Percentiles rank a stretch among this genome's conserved stretches.
Conservation (phyloP, 2,113 vertebrate species). For the Blennius ocellaris region DNA sequence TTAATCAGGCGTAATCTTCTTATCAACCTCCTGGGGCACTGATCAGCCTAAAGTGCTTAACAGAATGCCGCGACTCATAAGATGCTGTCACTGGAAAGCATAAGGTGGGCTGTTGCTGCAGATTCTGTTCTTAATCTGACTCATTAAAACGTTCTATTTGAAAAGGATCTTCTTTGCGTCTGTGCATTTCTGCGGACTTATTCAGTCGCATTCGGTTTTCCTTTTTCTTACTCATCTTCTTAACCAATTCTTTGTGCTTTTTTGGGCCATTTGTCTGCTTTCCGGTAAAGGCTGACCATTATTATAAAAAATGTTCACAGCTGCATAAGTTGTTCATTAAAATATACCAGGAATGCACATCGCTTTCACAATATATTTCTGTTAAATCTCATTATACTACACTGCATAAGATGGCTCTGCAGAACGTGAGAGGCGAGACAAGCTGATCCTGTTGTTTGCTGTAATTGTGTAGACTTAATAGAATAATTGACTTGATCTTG, state of each 20-base stretch:
- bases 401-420: conserved; percentile 12
- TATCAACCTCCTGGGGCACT: conserved; percentile 82
- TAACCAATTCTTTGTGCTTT: not conserved
- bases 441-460: conserved; percentile 42
- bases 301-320: not conserved
- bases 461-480: conserved; percentile 55
- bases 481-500: conserved; percentile 62
- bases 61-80: conserved; percentile 75
- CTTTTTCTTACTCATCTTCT: not conserved
- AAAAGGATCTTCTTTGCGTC: conserved; percentile 35
- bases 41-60: conserved; percentile 84
- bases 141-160: conserved; percentile 77
- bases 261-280: conserved; percentile 3
- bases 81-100: conserved; percentile 79
- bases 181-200: conserved; percentile 1
- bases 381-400: conserved; percentile 16
- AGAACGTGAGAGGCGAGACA: conserved; percentile 21
- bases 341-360: no score
- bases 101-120: conserved; percentile 69
- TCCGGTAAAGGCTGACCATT: not conserved
- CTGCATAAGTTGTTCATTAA: not conserved
- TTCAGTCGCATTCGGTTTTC: not conserved
- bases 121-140: conserved; percentile 71
- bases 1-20: conserved; percentile 90
- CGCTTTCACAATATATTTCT: not conserved